Base-by-base conservation (phyloP, 2,888 invertebrate species). In the Hemaris fuciformis region DNA sequence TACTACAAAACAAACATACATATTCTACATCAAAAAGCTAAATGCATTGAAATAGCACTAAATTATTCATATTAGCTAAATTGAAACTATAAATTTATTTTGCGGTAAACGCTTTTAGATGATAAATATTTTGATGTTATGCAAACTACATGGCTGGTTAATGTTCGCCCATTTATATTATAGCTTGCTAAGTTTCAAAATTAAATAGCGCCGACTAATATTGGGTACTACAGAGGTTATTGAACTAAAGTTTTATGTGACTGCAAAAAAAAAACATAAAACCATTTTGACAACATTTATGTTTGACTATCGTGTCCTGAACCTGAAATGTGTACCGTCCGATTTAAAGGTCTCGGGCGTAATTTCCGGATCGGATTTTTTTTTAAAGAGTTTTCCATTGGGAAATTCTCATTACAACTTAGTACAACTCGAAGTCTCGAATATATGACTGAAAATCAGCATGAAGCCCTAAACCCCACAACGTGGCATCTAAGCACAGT, bases 41-140 rank as follows among this genome's bases (percentile, higher is more conserved):
- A 20, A 20, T 3, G 10, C 8, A 8, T 43, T 10, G 18, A 20
- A 43, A 18, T 8, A 3, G n/a, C 3, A n/a, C 1, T 15, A 25
- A 25, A 7, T 27, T 25, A 27, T 48, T 27, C 48, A 8, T 27
- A 48, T 48, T 48, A 48, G 15, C 15, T 6, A 48, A 48, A 48
- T 15, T 48, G 48, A 48, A 48, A 48, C 48, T 27, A 48, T 48
- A 27, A 48, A 27, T 48, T 48, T 27, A 48, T 48, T 27, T 48
- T 48, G 27, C 27, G 48, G 48, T 15, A 27, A 48, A 48, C 15
- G 48, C 7, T 48, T 27, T 48, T 27, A 27, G 48, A 27, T 48
- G 48, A 15, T 48, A 27, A 27, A 48, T 48, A 48, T 48, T 27
- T 27, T n/a, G 48, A 48, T 48, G 15, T 48, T 48, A 25, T 27